Percentiles rank a stretch among this genome's conserved stretches.
Conservation (phyloP, 2,888 invertebrate species). For the Meteorus cinctellus region DNA sequence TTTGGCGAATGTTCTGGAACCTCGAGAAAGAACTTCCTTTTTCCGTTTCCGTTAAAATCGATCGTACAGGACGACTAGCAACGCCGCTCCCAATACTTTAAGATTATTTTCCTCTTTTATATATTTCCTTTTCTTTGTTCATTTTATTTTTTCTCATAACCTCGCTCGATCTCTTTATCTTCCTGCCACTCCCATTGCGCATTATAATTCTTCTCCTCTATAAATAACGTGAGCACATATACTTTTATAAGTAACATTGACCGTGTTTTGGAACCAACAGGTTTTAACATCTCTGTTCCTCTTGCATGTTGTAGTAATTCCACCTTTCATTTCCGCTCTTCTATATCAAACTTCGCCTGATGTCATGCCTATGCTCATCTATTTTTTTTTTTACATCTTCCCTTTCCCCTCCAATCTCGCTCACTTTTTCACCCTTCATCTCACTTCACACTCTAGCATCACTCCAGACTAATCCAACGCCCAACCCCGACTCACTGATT, state of each 20-base stretch:
- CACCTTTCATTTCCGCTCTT: slow-evolving; percentile 4
- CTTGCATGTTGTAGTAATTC: slow-evolving; percentile 38
- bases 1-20: slow-evolving; percentile 2
- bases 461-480: slow-evolving; percentile 25
- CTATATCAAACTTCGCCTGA: not conserved
- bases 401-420: not conserved
- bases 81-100: not conserved
- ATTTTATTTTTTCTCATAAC: not conserved
- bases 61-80: not conserved
- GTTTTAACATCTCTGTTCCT: slow-evolving; percentile 47
- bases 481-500: slow-evolving; percentile 25
- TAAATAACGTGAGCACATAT: slow-evolving; percentile 23
- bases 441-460: slow-evolving; percentile 30
- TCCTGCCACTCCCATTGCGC: slow-evolving; percentile 16
- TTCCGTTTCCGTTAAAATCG: slow-evolving; percentile 17
- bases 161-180: slow-evolving; percentile 9
- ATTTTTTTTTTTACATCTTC: slow-evolving; percentile 1
- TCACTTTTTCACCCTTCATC: slow-evolving; percentile 14
- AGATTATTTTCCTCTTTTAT: not conserved
- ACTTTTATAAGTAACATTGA: slow-evolving; percentile 17
- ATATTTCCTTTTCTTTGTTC: not conserved
- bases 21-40: slow-evolving; percentile 17
- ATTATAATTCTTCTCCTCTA: slow-evolving; percentile 8
- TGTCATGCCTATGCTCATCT: not conserved
- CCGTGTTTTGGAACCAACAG: slow-evolving; percentile 52